Percentiles rank a stretch among this genome's conserved stretches.
phyloP scores from a whole-genome alignment of 1,140 invertebrate species.

The Papilio aristodemus region DNA sequence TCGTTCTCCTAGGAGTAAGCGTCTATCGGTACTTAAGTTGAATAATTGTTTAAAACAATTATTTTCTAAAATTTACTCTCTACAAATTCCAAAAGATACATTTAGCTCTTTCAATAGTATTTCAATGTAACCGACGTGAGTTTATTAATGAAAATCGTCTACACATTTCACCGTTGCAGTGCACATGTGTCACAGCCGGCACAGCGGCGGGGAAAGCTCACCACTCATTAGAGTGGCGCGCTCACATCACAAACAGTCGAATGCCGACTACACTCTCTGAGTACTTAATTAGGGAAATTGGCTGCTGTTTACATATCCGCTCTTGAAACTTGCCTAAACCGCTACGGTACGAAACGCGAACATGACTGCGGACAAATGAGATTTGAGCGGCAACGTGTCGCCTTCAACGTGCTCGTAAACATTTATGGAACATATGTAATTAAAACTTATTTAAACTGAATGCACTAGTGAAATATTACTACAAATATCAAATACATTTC shows the following conservation, averaged over 20 bases:
- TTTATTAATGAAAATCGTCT: slow-evolving; percentile 45
- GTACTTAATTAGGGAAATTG: slow-evolving; percentile 72
- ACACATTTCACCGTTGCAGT: slow-evolving; percentile 54
- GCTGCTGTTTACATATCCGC: slow-evolving; percentile 55
- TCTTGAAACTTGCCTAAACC: slow-evolving; percentile 53
- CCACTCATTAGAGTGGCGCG: slow-evolving; percentile 48
- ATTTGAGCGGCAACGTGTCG: slow-evolving; percentile 32
- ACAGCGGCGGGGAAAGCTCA: slow-evolving; percentile 41
- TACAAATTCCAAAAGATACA: not conserved
- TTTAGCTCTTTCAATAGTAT: slow-evolving; percentile 9
- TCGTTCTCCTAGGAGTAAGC: too few species aligned
- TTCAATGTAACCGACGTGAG: slow-evolving; percentile 14
- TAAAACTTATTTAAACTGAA: not conserved
- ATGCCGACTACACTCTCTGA: slow-evolving; percentile 47
- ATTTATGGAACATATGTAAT: not conserved
- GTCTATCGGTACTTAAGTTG: not conserved
- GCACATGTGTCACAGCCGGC: slow-evolving; percentile 38
- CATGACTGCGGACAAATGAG: slow-evolving; percentile 33
- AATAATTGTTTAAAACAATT: not conserved
- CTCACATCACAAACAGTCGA: slow-evolving; percentile 49
- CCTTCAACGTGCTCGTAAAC: slow-evolving; percentile 14
- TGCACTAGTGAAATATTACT: not conserved
- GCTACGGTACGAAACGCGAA: slow-evolving; percentile 42
- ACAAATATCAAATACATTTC: not conserved
- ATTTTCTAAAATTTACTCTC: not conserved